Conservation (phyloP, 2,888 invertebrate species). For the Dicycla oo region DNA sequence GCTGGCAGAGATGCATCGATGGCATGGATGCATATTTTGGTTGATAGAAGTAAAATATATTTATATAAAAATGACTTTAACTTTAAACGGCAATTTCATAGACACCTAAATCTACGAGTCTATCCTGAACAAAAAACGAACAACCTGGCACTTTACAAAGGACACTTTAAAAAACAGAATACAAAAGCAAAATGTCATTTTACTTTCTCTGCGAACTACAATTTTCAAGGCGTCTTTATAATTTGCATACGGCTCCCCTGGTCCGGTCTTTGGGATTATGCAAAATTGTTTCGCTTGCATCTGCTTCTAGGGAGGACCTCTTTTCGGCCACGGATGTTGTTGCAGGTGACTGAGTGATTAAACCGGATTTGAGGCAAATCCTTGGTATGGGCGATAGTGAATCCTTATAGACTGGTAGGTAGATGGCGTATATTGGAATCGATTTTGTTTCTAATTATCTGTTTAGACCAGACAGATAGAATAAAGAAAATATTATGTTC, state of each 20-base stretch:
- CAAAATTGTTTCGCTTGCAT: conserved; percentile 52
- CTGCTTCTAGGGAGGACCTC: conserved; percentile 31
- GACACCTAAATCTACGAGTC: too few species aligned
- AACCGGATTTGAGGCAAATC: conserved; percentile 13
- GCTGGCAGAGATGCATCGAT: too few species aligned
- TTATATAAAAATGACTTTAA: too few species aligned
- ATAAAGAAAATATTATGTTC: too few species aligned
- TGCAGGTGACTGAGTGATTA: conserved; percentile 47
- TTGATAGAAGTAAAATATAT: too few species aligned
- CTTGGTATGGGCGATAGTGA: background rate
- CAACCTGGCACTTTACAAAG: conserved; percentile 12
- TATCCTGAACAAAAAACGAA: background rate
- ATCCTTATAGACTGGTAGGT: background rate
- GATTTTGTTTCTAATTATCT: background rate
- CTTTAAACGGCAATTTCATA: too few species aligned
- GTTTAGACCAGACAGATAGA: too few species aligned
- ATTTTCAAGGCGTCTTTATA: conserved; percentile 54
- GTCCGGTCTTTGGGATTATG: conserved; percentile 48
- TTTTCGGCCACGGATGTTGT: conserved; percentile 44
- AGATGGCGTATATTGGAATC: background rate
- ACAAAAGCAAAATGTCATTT: conserved; percentile 33
- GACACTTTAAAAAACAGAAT: conserved; percentile 30
- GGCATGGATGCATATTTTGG: too few species aligned
- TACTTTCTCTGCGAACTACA: conserved; percentile 36
- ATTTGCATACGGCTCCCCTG: conserved; percentile 53